Conservation (phyloP, 1,140 invertebrate species). For the Sycophaga agraensis region DNA sequence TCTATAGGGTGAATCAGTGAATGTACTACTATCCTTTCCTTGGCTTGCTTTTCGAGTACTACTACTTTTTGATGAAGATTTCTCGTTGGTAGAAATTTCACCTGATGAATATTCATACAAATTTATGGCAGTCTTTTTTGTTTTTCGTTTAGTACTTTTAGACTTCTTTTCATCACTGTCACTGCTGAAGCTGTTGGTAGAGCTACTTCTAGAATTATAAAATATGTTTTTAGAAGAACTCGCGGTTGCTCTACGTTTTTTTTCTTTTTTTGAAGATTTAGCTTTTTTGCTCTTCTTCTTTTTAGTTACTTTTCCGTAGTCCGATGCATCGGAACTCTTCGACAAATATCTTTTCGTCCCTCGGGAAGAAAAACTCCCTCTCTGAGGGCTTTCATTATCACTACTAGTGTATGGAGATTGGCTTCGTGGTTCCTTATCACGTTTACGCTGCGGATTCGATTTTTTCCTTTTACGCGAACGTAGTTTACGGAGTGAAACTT, state of each 20-base stretch:
- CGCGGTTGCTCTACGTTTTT: background rate
- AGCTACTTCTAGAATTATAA: conserved; percentile 25
- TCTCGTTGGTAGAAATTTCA: background rate
- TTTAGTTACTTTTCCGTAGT: background rate
- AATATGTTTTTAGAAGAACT: background rate
- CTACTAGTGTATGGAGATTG: conserved; percentile 28
- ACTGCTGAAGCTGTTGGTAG: conserved; percentile 19
- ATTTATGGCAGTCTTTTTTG: background rate
- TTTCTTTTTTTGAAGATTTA: conserved; percentile 22
- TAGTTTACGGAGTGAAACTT: conserved; percentile 2
- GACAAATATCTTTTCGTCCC: conserved; percentile 1
- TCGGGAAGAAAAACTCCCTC: background rate
- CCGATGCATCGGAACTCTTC: conserved; percentile 3
- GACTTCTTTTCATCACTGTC: background rate
- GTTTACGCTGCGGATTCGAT: conserved; percentile 24
- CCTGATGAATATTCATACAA: background rate
- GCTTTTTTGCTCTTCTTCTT: conserved; percentile 20
- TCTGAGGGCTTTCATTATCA: conserved; percentile 8
- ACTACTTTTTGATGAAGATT: background rate
- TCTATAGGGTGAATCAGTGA: background rate
- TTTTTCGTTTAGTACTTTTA: background rate
- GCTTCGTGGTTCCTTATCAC: background rate
- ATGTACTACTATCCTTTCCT: background rate
- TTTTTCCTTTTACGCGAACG: conserved; percentile 30
- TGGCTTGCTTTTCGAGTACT: background rate